Conservation (phyloP, 2,888 invertebrate species). For the Cryptocephalus moraei region DNA sequence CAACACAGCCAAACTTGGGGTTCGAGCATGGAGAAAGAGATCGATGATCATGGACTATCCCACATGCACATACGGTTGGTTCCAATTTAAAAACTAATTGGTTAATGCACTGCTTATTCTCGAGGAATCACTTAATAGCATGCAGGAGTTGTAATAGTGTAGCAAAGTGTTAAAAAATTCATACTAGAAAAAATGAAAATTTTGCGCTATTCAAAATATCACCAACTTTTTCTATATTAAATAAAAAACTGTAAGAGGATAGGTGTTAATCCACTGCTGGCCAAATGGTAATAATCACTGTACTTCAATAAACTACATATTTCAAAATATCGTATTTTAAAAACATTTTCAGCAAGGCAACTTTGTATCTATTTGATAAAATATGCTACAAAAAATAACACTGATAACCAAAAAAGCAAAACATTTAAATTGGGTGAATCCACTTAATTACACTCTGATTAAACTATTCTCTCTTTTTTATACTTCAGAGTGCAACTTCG, state of each 20-base stretch:
- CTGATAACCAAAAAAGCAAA: conserved; percentile 35
- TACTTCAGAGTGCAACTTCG: no score
- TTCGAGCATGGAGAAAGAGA: background rate
- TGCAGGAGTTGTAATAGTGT: conserved; percentile 18
- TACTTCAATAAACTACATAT: no score
- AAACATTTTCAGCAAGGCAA: conserved; percentile 23
- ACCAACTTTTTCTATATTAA: conserved; percentile 31
- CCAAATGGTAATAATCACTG: conserved; percentile 16
- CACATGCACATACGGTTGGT: conserved; percentile 21
- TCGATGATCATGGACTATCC: conserved; percentile 17
- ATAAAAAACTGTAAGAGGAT: conserved; percentile 27
- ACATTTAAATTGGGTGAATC: conserved; percentile 21
- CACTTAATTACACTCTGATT: conserved; percentile 5
- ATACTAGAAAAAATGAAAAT: conserved; percentile 22
- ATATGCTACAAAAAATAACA: conserved; percentile 32
- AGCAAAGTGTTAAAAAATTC: no score
- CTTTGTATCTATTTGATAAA: conserved; percentile 23
- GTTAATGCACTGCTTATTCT: no score
- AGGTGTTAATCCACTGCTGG: conserved; percentile 35
- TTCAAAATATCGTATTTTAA: no score
- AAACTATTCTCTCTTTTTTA: no score
- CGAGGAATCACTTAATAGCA: conserved; percentile 8
- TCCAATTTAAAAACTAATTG: no score
- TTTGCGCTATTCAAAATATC: conserved; percentile 36
- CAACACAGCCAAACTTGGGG: conserved; percentile 37